A percentile compares a stretch with the other conserved stretches of the same genome.
These are phyloP conservation scores for Eospalax fontanierii DNA, from an alignment of 2,797 vertebrate species.

Conservation along the genomic window DNA sequence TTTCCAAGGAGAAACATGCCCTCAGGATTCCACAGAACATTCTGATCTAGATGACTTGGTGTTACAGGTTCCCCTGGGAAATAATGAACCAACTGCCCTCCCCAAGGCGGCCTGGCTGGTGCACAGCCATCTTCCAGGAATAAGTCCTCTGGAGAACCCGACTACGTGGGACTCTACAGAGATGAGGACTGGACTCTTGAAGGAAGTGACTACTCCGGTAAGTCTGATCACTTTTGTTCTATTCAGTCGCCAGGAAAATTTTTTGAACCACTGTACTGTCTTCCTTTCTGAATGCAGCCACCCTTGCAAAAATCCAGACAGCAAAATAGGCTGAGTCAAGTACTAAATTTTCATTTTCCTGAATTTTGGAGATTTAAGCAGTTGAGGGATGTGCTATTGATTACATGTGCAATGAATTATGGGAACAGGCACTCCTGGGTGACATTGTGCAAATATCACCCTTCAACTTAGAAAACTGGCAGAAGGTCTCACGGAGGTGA, in stretches of 20 bases:
- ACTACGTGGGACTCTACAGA: background rate
- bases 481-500: background rate
- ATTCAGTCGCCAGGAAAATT: background rate
- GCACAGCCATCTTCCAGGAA: background rate
- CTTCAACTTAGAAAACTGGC: background rate
- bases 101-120: background rate
- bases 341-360: constrained; percentile 4
- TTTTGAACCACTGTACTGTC: background rate
- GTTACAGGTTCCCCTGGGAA: background rate
- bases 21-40: background rate
- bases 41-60: background rate
- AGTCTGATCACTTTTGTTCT: background rate
- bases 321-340: background rate
- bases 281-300: background rate
- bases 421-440: background rate
- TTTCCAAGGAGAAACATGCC: background rate
- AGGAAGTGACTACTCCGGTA: background rate
- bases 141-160: background rate
- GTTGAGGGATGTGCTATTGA: background rate
- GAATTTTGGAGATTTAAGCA: background rate
- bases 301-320: background rate
- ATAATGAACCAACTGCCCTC: background rate
- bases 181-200: background rate
- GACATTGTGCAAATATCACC: background rate
- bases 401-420: background rate